Conservation (phyloP, 2,888 invertebrate genomes). For the Phortica magna region DNA sequence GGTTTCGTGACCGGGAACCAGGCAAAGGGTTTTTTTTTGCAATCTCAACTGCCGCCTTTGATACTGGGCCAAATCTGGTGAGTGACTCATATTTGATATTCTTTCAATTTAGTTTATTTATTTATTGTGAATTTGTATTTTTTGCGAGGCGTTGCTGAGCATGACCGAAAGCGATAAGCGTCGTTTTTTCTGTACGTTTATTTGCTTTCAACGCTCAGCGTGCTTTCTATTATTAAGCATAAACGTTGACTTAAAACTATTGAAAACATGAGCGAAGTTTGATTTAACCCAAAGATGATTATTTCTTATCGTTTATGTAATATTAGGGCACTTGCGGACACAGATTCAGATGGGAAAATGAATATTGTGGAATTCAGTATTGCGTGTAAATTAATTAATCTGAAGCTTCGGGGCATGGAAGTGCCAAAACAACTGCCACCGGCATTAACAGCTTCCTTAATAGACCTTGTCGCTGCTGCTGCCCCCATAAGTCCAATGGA, state of each 20-base stretch:
- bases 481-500: constrained; percentile 77
- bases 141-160: constrained; percentile 36
- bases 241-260: neutral
- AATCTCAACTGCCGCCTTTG: constrained; percentile 93
- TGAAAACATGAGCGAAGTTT: constrained; percentile 2
- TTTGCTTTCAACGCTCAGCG: constrained; percentile 36
- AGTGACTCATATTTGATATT: constrained; percentile 55
- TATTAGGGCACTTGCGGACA: constrained; percentile 91
- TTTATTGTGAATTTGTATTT: neutral
- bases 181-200: constrained; percentile 10
- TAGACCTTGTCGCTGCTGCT: constrained; percentile 74
- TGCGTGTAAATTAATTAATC: constrained; percentile 96
- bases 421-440: constrained; percentile 92
- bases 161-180: constrained; percentile 31
- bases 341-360: constrained; percentile 97
- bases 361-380: constrained; percentile 98
- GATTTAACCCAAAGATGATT: constrained; percentile 26
- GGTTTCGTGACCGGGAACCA: constrained; percentile 95
- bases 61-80: constrained; percentile 97
- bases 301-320: constrained; percentile 44
- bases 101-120: constrained; percentile 8
- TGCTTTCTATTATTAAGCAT: neutral
- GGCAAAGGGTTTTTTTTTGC: constrained; percentile 94
- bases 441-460: constrained; percentile 83
- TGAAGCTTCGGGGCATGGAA: constrained; percentile 94